A percentile compares a stretch with the other conserved stretches of the same genome.
Evolutionary conservation across 2,797 vertebrate species (phyloP).

Genomic region (Vultur gryphus): DNA sequence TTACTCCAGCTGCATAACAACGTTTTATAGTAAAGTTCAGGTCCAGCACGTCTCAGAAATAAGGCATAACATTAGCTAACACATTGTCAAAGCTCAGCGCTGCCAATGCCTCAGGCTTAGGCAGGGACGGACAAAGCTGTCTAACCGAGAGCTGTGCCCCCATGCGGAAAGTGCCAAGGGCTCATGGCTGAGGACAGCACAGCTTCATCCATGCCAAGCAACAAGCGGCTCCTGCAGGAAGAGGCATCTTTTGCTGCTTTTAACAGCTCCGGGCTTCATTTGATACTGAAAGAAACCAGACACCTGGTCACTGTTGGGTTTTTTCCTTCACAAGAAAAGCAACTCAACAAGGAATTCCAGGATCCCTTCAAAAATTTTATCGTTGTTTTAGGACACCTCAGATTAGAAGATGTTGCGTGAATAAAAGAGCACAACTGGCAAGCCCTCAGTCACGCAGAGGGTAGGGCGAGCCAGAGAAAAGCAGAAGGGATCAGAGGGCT

Average conservation of each 20-base stretch:
- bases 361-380: not conserved
- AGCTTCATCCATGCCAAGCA: not conserved
- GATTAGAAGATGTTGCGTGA: not conserved
- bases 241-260: not conserved
- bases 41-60: not conserved
- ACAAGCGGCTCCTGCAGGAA: not conserved
- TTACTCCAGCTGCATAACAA: not conserved
- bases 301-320: accelerated
- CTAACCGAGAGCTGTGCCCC: not conserved
- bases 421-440: not conserved
- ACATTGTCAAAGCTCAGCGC: not conserved
- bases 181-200: accelerated
- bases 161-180: accelerated
- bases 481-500: not conserved
- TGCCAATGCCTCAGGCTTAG: not conserved
- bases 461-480: not conserved
- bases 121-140: not conserved
- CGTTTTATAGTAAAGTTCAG: not conserved
- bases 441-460: not conserved
- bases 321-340: not conserved
- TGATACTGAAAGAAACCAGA: not conserved
- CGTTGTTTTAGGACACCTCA: not conserved
- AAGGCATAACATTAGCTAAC: not conserved
- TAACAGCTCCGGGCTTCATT: not conserved
- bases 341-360: not conserved